Evolutionary conservation across 2,113 vertebrate species (phyloP).

Genomic region (Syngnathoides biaculeatus): DNA sequence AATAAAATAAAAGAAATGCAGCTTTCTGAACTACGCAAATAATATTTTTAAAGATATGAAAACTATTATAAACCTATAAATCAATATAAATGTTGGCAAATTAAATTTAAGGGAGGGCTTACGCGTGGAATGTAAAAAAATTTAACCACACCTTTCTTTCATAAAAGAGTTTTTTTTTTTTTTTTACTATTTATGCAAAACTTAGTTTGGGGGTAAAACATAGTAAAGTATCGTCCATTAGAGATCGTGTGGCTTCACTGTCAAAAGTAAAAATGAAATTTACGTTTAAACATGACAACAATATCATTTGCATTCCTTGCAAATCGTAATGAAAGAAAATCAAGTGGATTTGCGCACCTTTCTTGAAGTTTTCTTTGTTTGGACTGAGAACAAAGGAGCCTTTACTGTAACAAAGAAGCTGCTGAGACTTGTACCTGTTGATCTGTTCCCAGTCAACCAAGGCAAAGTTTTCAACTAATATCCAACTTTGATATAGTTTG

Average conservation of each 20-base stretch:
- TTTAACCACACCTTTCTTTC: constrained; percentile 44
- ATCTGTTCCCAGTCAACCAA: constrained; percentile 52
- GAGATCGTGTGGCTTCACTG: not conserved
- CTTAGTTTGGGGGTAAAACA: not conserved
- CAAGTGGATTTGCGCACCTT: constrained; percentile 39
- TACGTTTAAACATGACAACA: not conserved
- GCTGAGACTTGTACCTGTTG: constrained; percentile 76
- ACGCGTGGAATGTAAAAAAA: constrained; percentile 15
- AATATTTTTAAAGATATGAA: not conserved
- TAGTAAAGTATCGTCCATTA: not conserved
- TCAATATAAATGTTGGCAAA: not conserved
- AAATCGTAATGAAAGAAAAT: not conserved
- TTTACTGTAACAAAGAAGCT: constrained; percentile 76
- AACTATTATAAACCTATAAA: not conserved
- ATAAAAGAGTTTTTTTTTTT: constrained; percentile 21
- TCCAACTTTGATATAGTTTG: not conserved
- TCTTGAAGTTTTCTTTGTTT: constrained; percentile 56
- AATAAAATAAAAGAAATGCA: not conserved
- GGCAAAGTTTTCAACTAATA: constrained; percentile 36
- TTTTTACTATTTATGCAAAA: not conserved
- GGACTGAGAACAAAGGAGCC: constrained; percentile 73
- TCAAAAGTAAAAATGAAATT: constrained; percentile 8
- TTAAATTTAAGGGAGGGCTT: not conserved
- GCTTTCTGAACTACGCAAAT: not conserved
- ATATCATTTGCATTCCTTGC: constrained; percentile 4